Evolutionary conservation across 2,888 invertebrate species (phyloP).

Genomic region (Hetaerina titia): DNA sequence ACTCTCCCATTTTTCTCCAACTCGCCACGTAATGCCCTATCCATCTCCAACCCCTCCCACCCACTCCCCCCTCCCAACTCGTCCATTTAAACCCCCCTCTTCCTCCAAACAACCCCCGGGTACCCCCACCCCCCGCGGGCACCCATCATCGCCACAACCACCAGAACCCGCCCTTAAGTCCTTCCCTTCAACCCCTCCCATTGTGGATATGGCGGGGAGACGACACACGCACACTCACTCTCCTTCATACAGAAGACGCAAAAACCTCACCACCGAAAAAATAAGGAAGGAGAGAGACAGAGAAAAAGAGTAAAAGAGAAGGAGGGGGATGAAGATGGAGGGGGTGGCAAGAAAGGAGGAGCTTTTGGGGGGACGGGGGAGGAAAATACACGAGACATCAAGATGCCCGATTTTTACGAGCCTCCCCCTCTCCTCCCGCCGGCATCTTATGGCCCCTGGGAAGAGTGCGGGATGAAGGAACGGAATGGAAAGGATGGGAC

Average conservation of each 20-base stretch:
- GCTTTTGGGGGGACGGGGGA: not conserved
- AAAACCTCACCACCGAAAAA: too few relatives aligned
- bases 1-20: not conserved
- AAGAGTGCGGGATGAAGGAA: not conserved
- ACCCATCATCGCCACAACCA: not conserved
- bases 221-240: not conserved
- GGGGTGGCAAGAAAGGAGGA: not conserved
- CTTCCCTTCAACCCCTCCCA: not conserved
- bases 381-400: constrained; percentile 25
- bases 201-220: not conserved
- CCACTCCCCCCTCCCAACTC: not conserved
- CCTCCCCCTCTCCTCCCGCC: not conserved
- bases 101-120: not conserved
- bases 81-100: not conserved
- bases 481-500: too few relatives aligned
- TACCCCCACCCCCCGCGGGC: not conserved
- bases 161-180: too few relatives aligned
- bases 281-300: too few relatives aligned
- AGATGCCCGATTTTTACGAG: constrained; percentile 39
- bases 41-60: not conserved
- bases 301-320: too few relatives aligned
- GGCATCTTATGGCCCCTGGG: not conserved
- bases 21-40: not conserved
- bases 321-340: not conserved
- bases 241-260: too few relatives aligned